These are phyloP conservation scores for Epinotia demarniana DNA, from an alignment of 2,888 invertebrate species.

Conservation along the genomic window DNA sequence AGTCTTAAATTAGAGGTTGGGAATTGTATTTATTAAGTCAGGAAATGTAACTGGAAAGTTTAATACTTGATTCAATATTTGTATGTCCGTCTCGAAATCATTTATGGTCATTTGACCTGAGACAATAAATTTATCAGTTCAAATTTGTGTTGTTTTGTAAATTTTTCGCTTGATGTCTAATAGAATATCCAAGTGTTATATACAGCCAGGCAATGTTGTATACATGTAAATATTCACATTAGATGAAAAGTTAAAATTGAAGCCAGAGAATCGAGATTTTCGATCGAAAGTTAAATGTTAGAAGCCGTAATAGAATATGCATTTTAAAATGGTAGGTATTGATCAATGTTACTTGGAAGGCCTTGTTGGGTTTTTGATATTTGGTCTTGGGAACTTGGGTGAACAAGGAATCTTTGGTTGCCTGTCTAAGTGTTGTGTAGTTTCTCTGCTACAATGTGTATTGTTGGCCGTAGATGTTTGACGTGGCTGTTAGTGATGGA, in stretches of 20 bases:
- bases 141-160: conserved; percentile 13
- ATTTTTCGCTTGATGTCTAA: conserved; percentile 24
- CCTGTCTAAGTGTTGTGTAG: conserved; percentile 4
- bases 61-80: conserved; percentile 19
- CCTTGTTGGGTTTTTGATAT: conserved; percentile 33
- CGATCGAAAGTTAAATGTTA: conserved; percentile 52
- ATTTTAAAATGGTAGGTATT: conserved; percentile 47
- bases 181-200: conserved; percentile 23
- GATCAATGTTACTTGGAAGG: conserved; percentile 35
- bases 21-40: conserved; percentile 53
- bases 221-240: conserved; percentile 38
- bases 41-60: conserved; percentile 46
- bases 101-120: conserved; percentile 23
- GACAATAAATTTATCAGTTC: conserved; percentile 26
- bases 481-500: conserved; percentile 29
- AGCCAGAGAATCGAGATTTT: conserved; percentile 35
- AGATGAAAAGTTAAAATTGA: conserved; percentile 29
- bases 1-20: conserved; percentile 49
- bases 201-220: conserved; percentile 30
- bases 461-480: conserved; percentile 39
- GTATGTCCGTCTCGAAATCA: conserved; percentile 19
- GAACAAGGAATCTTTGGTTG: conserved; percentile 2
- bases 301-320: conserved; percentile 42
- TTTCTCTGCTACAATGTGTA: conserved; percentile 20
- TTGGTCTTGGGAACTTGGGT: conserved; percentile 13